Conservation (phyloP, 2,113 vertebrate genomes). For the Choloepus hoffmanni region DNA sequence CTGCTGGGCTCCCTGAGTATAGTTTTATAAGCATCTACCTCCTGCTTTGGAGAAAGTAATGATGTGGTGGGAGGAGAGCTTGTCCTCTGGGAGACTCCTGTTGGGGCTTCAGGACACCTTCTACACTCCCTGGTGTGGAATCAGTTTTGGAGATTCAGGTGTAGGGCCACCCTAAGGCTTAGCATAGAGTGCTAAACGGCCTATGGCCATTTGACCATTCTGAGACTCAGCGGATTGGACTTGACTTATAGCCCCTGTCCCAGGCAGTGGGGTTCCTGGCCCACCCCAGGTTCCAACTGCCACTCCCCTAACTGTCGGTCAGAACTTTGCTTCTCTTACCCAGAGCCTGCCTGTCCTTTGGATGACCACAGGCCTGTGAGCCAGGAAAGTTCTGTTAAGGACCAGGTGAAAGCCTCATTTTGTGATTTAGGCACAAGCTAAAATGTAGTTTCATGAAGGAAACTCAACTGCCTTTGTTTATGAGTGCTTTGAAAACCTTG, state of each 20-base stretch:
- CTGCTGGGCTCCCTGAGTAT: neutral
- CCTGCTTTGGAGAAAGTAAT: neutral
- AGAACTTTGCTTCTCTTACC: conserved; percentile 21
- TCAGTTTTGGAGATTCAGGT: neutral
- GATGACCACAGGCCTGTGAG: neutral
- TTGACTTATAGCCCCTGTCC: neutral
- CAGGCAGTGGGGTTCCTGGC: neutral
- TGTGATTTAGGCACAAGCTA: neutral
- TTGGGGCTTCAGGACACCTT: neutral
- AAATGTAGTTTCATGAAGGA: neutral
- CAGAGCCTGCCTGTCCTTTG: neutral
- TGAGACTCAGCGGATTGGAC: neutral
- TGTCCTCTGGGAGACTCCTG: neutral
- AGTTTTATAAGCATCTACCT: neutral
- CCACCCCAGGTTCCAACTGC: conserved; percentile 57
- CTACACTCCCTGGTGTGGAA: neutral
- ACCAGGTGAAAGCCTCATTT: neutral
- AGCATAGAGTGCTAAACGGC: no score
- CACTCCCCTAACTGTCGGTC: conserved; percentile 66
- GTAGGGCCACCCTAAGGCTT: neutral
- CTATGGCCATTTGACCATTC: no score
- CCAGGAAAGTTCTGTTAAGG: neutral
- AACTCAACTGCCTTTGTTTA: neutral
- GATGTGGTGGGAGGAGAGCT: neutral
- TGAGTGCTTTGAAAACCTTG: neutral